Evolutionary conservation across 2,113 vertebrate species (phyloP), one percentile per base, ranked within the genome.

Genomic region (Anolis carolinensis): DNA sequence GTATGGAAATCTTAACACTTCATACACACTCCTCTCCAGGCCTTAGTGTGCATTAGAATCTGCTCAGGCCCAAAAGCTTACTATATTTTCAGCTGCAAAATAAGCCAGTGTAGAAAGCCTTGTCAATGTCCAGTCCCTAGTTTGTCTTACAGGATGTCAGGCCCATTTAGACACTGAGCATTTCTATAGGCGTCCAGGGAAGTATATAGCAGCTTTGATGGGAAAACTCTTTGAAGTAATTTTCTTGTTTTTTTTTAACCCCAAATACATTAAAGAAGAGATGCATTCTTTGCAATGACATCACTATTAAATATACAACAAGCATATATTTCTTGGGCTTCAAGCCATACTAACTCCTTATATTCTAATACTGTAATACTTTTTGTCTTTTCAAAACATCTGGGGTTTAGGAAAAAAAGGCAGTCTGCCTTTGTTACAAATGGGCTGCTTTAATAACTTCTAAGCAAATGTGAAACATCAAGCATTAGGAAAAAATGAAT

Each of bases 321-420:
- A 63, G 52, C 59, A n/a, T 30, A 25, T 68, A 2, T 74, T 85
- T n/a, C 18, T 65, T 86, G 86, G 11, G 25, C 20, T 82, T 67
- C 68, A 73, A 80, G 71, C 55, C 71, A 23, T 84, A 5, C 4
- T 77, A 92, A 86, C 30, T 79, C 44, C 23, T 72, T 75, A 39
- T 89, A 63, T 86, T 86, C 86, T 32, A 91, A 80, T 23, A 86
- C 73, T 20, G 18, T 5, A 84, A 30, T 36, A 6, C 34, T 14
- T 87, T 92, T 84, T 70, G 73, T 78, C 65, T 82, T 81, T 25
- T 48, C 70, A 16, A 89, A 90, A 80, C 70, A 71, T 81, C 72
- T 83, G 48, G 67, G 7, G 68, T 63, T 72, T 89, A 83, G n/a
- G n/a, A n/a, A 39, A 87, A 89, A 90, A 44, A 23, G 82, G 92